Conservation (phyloP, 23 tunicate species). For the Corella eumyota region DNA sequence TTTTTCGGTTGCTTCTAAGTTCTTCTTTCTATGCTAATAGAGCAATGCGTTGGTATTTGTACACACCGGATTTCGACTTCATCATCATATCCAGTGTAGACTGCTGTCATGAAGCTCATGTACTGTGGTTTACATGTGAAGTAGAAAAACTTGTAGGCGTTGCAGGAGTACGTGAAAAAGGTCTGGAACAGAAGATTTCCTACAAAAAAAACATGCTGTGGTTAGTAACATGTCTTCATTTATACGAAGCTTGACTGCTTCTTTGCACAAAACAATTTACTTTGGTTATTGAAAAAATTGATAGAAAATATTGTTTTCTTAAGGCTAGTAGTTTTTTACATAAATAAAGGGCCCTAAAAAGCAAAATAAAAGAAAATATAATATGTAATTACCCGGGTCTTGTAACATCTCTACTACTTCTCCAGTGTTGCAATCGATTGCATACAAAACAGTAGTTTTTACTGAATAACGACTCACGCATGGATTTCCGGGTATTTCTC, state of each 20-base stretch:
- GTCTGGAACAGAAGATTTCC: constrained; percentile 14
- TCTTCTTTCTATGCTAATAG: not conserved
- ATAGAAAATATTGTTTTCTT: too few species aligned
- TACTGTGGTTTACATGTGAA: constrained; percentile 8
- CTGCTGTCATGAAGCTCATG: constrained; percentile 25
- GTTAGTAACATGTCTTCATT: too few species aligned
- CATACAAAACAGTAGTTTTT: constrained; percentile 2
- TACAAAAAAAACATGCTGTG: constrained; percentile 8
- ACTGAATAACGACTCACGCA: not conserved
- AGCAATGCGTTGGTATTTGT: constrained; percentile 26
- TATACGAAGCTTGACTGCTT: too few species aligned
- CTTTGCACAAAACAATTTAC: too few species aligned
- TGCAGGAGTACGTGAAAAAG: constrained; percentile 16
- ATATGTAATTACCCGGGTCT: constrained; percentile 18
- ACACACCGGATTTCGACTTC: constrained; percentile 16
- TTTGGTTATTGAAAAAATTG: too few species aligned
- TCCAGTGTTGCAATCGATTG: constrained; percentile 8
- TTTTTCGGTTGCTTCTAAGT: too few species aligned
- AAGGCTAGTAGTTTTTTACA: too few species aligned
- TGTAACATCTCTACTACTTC: constrained; percentile 34
- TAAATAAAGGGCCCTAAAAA: too few species aligned
- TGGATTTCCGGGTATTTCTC: constrained; percentile 35
- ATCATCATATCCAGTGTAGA: constrained; percentile 10
- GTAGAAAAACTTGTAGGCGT: not conserved
- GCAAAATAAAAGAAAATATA: not conserved